These are phyloP conservation scores for Drosophila greeni DNA, from an alignment of 2,888 invertebrate species.

Conservation along the genomic window DNA sequence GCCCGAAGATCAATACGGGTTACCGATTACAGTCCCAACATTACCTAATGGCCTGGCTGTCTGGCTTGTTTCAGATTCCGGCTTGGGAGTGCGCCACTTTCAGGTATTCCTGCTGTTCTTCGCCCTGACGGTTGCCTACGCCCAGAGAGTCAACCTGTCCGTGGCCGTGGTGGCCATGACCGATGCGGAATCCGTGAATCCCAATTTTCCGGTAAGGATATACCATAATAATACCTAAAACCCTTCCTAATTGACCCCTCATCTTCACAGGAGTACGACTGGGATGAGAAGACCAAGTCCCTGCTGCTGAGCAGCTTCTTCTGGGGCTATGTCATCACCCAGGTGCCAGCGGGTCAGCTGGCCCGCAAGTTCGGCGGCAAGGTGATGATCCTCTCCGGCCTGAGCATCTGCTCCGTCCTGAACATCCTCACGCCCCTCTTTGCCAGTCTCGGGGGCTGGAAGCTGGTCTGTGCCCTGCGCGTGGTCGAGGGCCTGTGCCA, in stretches of 20 bases:
- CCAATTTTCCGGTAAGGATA: constrained; percentile 57
- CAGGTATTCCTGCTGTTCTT: constrained; percentile 83
- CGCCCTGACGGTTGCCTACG: constrained; percentile 82
- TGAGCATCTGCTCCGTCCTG: constrained; percentile 83
- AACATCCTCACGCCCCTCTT: constrained; percentile 85
- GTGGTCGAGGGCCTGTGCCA: constrained; percentile 85
- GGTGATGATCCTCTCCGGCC: constrained; percentile 81
- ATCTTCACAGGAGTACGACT: constrained; percentile 81
- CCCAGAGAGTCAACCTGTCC: constrained; percentile 84
- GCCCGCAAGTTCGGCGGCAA: constrained; percentile 86
- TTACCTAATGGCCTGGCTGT: constrained; percentile 24
- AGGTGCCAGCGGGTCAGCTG: constrained; percentile 84
- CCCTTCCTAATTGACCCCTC: not conserved
- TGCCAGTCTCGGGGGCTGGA: constrained; percentile 83
- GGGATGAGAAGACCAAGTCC: constrained; percentile 81
- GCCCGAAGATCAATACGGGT: constrained; percentile 21
- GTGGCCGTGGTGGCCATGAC: constrained; percentile 88
- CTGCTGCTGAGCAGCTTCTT: constrained; percentile 84
- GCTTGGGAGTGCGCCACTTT: constrained; percentile 82
- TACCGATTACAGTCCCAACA: constrained; percentile 15
- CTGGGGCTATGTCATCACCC: constrained; percentile 83
- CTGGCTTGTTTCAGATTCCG: constrained; percentile 54
- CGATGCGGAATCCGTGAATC: constrained; percentile 77
- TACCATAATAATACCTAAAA: not conserved
- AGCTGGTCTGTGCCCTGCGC: constrained; percentile 81